phyloP scores from a whole-genome alignment of 2,797 vertebrate genomes.

The Ctenosaura bakeri region DNA sequence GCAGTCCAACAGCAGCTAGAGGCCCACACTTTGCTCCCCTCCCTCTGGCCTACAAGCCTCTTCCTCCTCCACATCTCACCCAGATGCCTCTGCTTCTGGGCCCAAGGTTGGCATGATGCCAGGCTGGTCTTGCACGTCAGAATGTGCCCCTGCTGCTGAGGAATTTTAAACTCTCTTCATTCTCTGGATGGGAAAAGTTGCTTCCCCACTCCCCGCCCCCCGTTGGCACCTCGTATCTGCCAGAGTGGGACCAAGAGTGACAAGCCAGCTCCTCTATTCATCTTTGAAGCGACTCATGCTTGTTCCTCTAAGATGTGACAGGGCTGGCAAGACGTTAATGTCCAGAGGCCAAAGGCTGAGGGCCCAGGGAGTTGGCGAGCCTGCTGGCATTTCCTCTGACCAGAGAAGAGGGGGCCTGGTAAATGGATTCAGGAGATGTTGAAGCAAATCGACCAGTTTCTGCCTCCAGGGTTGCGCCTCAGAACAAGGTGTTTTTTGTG shows the following conservation, averaged over 20 bases:
- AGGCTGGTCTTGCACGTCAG: no score
- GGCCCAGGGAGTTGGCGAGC: neutral
- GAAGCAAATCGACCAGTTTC: neutral
- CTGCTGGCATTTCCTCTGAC: no score
- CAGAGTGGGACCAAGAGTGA: neutral
- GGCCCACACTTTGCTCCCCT: no score
- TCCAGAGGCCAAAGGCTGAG: no score
- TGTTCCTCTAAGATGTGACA: neutral
- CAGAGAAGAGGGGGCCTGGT: accelerated
- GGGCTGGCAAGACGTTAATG: neutral
- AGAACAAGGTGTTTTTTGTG: neutral
- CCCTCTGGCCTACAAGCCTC: neutral
- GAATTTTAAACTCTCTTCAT: neutral
- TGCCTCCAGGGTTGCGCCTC: no score
- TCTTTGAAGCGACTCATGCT: neutral
- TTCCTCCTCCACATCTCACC: no score
- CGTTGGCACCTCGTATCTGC: no score
- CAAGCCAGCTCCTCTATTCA: neutral
- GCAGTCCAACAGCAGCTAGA: no score
- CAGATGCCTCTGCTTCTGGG: neutral
- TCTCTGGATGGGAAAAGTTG: neutral
- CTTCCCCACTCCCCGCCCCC: neutral
- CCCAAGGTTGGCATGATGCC: no score
- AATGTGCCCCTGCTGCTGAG: neutral
- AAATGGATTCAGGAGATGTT: neutral